Percentiles rank a stretch among this genome's conserved stretches.
Conservation (phyloP, 2,797 vertebrate species). For the Hemitrygon akajei region DNA sequence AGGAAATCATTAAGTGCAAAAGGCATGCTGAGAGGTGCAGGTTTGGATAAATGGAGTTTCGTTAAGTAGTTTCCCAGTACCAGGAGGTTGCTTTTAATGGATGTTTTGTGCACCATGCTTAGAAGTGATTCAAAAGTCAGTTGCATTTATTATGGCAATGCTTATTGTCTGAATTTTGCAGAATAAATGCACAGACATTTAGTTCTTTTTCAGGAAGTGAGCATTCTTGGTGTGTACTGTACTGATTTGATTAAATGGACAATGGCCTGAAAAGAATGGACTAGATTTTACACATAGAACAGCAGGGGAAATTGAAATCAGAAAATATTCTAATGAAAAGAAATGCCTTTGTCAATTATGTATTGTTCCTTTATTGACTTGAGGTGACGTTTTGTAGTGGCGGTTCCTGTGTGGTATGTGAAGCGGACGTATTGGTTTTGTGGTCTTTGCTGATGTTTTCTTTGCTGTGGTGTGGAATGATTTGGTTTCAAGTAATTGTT, state of each 20-base stretch:
- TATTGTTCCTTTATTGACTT: background rate
- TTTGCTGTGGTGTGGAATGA: background rate
- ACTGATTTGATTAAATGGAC: background rate
- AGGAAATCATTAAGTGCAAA: constrained; percentile 11
- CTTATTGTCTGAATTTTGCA: background rate
- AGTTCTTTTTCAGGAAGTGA: constrained; percentile 1
- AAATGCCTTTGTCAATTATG: constrained; percentile 22
- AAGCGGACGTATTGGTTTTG: background rate
- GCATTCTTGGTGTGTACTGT: background rate
- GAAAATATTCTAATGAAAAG: background rate
- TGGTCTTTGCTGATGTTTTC: background rate
- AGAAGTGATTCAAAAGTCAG: background rate
- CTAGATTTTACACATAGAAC: background rate
- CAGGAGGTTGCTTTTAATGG: background rate
- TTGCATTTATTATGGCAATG: background rate
- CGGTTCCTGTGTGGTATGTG: background rate
- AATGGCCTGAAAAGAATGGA: background rate
- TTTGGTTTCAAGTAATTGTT: background rate
- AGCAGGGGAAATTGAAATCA: constrained; percentile 1
- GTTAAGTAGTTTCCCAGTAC: background rate
- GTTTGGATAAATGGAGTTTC: background rate
- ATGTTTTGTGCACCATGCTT: background rate
- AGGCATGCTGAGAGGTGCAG: background rate
- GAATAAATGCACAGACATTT: background rate
- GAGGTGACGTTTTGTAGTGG: background rate